These are phyloP conservation scores for Platycheirus albimanus DNA, from an alignment of 2,888 invertebrate genomes.

Conservation along the genomic window DNA sequence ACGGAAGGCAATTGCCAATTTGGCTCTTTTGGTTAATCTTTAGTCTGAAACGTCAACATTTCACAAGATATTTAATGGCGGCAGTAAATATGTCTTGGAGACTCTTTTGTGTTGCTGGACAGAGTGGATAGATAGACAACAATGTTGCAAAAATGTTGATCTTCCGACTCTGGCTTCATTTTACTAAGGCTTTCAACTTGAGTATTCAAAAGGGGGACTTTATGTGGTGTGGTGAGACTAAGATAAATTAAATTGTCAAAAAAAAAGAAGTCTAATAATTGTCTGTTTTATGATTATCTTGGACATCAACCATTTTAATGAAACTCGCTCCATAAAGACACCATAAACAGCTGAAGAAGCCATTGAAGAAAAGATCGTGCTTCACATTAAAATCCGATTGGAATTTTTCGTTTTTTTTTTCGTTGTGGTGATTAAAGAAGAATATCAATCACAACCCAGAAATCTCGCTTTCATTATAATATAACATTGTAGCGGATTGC, in stretches of 20 bases:
- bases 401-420: too few relatives aligned
- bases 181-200: too few relatives aligned
- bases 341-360: too few relatives aligned
- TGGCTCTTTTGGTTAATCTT: conserved; percentile 18
- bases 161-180: neutral
- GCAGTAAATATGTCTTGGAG: conserved; percentile 23
- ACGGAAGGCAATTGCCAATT: neutral
- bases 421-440: neutral
- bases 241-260: neutral
- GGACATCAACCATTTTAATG: too few relatives aligned
- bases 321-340: too few relatives aligned
- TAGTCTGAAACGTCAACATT: conserved; percentile 25
- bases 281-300: too few relatives aligned
- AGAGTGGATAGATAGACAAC: conserved; percentile 16
- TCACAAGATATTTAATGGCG: conserved; percentile 39
- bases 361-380: too few relatives aligned
- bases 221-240: neutral
- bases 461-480: neutral
- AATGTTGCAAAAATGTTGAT: conserved; percentile 15
- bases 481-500: too few relatives aligned
- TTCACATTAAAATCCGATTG: too few relatives aligned
- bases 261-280: too few relatives aligned
- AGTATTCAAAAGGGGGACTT: too few relatives aligned
- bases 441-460: neutral
- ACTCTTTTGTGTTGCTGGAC: neutral